A percentile compares a stretch with the other conserved stretches of the same genome.
phyloP scores from a whole-genome alignment of 2,888 invertebrate genomes.

The Mesorhabditis sp. region DNA sequence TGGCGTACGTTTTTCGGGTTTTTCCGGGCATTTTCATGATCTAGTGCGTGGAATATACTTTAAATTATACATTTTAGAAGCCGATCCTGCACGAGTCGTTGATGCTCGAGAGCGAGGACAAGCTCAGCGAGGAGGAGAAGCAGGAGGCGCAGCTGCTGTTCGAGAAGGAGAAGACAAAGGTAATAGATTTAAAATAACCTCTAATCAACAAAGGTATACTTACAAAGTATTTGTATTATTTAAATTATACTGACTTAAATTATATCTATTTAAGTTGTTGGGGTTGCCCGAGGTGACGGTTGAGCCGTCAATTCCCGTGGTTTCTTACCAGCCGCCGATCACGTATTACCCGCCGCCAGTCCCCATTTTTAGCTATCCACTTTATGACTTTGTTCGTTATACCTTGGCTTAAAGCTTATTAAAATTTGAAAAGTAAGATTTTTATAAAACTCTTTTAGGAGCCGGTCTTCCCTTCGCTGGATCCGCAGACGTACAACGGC shows the following conservation, averaged over 20 bases:
- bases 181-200: conserved; percentile 3
- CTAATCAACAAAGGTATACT: not conserved
- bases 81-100: conserved; percentile 54
- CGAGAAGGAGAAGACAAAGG: conserved; percentile 23
- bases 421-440: not conserved
- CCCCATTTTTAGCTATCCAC: too few species aligned
- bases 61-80: conserved; percentile 21
- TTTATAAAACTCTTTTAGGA: conserved; percentile 1
- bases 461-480: not conserved
- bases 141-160: conserved; percentile 42
- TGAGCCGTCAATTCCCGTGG: too few species aligned
- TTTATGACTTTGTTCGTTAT: too few species aligned
- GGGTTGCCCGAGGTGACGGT: too few species aligned
- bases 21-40: not conserved
- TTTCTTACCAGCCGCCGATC: too few species aligned
- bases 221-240: too few species aligned
- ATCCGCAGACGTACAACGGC: too few species aligned
- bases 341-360: too few species aligned
- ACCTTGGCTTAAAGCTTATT: too few species aligned
- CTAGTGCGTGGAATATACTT: not conserved
- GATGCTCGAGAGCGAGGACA: conserved; percentile 44
- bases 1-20: conserved; percentile 17
- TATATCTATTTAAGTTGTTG: too few species aligned
- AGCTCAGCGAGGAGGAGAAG: conserved; percentile 47
- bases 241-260: too few species aligned